These are phyloP conservation scores for Elanoides forficatus DNA, from an alignment of 2,113 vertebrate genomes.

Conservation along the genomic window DNA sequence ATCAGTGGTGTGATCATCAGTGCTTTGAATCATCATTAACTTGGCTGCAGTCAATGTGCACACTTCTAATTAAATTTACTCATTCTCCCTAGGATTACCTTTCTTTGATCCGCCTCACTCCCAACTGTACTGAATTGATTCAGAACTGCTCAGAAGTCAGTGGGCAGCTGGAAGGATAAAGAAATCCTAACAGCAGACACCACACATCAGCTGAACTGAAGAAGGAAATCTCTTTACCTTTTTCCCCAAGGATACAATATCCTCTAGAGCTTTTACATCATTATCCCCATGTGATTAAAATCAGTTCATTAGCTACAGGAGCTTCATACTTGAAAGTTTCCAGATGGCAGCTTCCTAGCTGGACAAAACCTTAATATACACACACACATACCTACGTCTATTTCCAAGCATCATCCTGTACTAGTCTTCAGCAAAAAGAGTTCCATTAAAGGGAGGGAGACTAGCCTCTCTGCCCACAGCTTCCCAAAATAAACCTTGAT, in stretches of 20 bases:
- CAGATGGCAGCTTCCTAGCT: neutral
- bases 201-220: neutral
- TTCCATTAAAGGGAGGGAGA: neutral
- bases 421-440: neutral
- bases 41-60: neutral
- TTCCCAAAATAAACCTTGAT: slow-evolving; percentile 32
- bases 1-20: neutral
- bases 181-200: neutral
- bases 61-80: neutral
- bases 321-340: neutral
- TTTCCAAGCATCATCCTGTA: neutral
- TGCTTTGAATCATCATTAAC: neutral
- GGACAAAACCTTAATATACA: neutral
- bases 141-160: neutral
- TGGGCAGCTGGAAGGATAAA: neutral
- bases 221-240: neutral
- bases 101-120: neutral
- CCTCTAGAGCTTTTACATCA: neutral
- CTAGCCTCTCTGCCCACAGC: neutral
- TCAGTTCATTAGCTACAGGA: neutral
- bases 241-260: neutral
- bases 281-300: neutral
- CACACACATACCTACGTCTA: too few relatives aligned
- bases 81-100: neutral
- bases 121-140: neutral